Base-by-base conservation (phyloP, 2,888 invertebrate species). In the Polietes domitor region DNA sequence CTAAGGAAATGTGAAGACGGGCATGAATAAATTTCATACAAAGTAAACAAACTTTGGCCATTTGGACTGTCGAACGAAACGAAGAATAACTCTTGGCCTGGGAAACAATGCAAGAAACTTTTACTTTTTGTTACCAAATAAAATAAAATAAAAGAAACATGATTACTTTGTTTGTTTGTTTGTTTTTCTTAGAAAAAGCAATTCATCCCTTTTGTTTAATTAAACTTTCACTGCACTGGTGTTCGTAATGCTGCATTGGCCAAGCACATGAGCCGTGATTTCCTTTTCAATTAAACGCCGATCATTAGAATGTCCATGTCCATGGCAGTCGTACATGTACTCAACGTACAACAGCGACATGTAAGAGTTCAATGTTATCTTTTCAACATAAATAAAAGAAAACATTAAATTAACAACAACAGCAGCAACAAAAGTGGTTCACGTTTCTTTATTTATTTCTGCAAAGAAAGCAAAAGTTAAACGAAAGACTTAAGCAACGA, bases 301-400 rank as follows among this genome's bases (percentile, higher is more conserved):
- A 68, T 68, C 68, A 68, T 68, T 68, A 68, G 68, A 68, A 68
- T 68, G 68, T 43, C 68, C 68, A 68, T 24, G 41, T 41, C 24
- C 43, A 68, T 68, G 37, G 41, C n/a, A n/a, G n/a, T n/a, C n/a
- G n/a, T 43, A 68, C 24, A 68, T 15, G 28, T 61, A 26, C 12
- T 2, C 6, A 0, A 21, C 41, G 37, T 12, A 41, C 19, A 43
- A 12, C 68, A 43, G 41, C 12, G 43, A 24, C 68, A 68, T 28
- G 41, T 10, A 68, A 68, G 24, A 68, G 68, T 68, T 68, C 68
- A 68, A 68, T 68, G 68, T 43, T 21, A 68, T 68, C 15, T 61
- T 28, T 26, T n/a, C n/a, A 37, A 32, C 15, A 41, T 43, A 68
- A 68, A 43, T 68, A 68, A 61, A 21, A 12, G 6, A 41, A 68